Evolutionary conservation across 2,888 invertebrate species (phyloP), one percentile per base, ranked within the genome.

Genomic region (Notodonta ziczac): DNA sequence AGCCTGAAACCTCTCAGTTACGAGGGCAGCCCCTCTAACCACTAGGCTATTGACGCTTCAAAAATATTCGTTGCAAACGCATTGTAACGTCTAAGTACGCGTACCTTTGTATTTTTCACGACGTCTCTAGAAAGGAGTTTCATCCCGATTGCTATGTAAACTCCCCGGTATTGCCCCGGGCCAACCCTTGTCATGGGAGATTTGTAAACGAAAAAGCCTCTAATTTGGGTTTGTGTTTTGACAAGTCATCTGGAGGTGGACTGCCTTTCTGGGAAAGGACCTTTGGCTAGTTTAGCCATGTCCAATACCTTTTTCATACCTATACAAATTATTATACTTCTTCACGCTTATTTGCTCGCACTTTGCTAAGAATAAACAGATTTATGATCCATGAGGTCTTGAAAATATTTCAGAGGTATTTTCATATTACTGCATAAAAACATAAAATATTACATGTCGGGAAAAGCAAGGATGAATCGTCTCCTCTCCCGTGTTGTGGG

Each of bases 101-200:
- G 10, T n/a, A 46, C 13, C 46, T 46, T 64, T 69, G 72, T 72
- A 75, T 79, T 80, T 80, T 80, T 75, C 77, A 78, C 80, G 78
- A 80, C 70, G 77, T 75, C 62, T 62, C 58, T 70, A 72, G 77
- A 77, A 78, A 78, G 74, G 76, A 73, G 70, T 76, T 72, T 74
- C 66, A 71, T 76, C 60, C 70, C 71, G 68, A 72, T 50, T 66
- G 61, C 74, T 77, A 77, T 78, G 78, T 77, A 78, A 74, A 81
- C 24, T 81, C 76, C 77, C 78, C 76, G 82, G 80, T 79, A 78
- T 78, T 78, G 83, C 83, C 77, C 72, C 77, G 79, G 81, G 81
- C 82, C 80, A 83, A 90, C 90, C 90, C 89, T 87, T 88, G 86
- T 90, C 89, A 89, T 81, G 82, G 80, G 81, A 87, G 88, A 89